Conservation (phyloP, 2,888 invertebrate genomes). For the Leucoptera coffeella region DNA sequence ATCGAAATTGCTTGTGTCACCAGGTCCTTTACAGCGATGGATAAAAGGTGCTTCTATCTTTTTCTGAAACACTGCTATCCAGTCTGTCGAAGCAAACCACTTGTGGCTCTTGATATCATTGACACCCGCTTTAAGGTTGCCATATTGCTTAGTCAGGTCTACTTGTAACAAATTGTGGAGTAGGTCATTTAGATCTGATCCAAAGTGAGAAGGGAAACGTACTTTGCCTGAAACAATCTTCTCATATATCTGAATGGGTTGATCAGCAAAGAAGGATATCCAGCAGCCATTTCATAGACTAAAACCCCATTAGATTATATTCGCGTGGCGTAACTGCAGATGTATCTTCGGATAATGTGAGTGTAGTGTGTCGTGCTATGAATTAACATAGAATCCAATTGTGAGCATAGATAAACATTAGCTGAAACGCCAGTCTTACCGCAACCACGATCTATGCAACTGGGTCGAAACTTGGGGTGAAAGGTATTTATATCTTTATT, state of each 20-base stretch:
- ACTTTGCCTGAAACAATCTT: slow-evolving; percentile 99
- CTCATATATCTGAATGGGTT: slow-evolving; percentile 99
- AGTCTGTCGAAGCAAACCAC: slow-evolving; percentile 98
- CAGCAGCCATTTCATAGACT: slow-evolving; percentile 98
- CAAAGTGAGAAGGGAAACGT: slow-evolving; percentile 98
- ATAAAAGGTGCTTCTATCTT: slow-evolving; percentile 99
- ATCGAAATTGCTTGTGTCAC: slow-evolving; percentile 99
- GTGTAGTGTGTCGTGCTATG: too few species aligned
- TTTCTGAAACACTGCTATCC: slow-evolving; percentile 99
- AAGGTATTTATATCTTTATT: too few species aligned
- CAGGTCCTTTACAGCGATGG: slow-evolving; percentile 97
- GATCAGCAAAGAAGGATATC: slow-evolving; percentile 99
- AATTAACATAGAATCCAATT: too few species aligned
- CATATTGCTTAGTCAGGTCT: slow-evolving; percentile 97
- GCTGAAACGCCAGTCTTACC: too few species aligned
- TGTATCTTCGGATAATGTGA: too few species aligned
- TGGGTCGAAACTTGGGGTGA: too few species aligned
- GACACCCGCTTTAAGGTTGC: slow-evolving; percentile 97
- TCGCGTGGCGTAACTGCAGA: too few species aligned
- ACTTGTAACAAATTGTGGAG: slow-evolving; percentile 93
- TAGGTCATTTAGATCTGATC: slow-evolving; percentile 95
- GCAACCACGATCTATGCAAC: too few species aligned
- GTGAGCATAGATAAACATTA: too few species aligned
- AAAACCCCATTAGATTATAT: too few species aligned
- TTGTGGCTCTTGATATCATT: slow-evolving; percentile 99